Evolutionary conservation across 2,888 invertebrate species (phyloP), one percentile per base, ranked within the genome.

Genomic region (Cataglyphis rosenhaueri): DNA sequence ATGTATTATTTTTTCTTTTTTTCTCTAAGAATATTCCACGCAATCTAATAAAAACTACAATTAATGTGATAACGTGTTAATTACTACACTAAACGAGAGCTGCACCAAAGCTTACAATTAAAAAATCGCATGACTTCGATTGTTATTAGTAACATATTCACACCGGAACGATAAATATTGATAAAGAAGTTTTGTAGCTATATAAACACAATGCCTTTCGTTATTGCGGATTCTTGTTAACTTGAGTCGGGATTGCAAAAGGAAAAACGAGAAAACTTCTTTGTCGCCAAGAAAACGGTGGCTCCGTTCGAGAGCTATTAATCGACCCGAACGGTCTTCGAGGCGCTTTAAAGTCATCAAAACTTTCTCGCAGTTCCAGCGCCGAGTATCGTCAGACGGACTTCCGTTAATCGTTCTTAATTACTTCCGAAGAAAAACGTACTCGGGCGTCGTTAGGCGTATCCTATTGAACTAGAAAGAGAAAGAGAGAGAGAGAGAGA

Each of bases 371-470:
- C 61, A 65, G 64, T 76, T n/a, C 32, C 44, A 52, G 59, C 61
- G 29, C 55, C 64, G 87, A 70, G 81, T 84, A 84, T 82, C 81
- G 84, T 59, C 78, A 62, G 41, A 75, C 84, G 70, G 71, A 62
- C 78, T 84, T 84, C 68, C 82, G 55, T 62, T 73, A 84, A 88
- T 84, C 89, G 86, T 81, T 87, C 86, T 88, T 88, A 88, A 88
- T 88, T 88, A 88, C 89, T 88, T 89, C 75, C 66, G 57, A 70
- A 74, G 84, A 89, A 85, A 86, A 87, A 87, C 81, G 83, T 52
- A 52, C 87, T 64, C 71, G 75, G 71, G 62, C 83, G 44, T 87
- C 87, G 84, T 89, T 87, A 87, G 82, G 86, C 83, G 84, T 75
- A 71, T 73, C 18, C n/a, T 5, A 66, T 61, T 62, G 57, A 75